These are phyloP conservation scores for Ammodytes dubius DNA, from an alignment of 2,113 vertebrate genomes.

Conservation along the genomic window DNA sequence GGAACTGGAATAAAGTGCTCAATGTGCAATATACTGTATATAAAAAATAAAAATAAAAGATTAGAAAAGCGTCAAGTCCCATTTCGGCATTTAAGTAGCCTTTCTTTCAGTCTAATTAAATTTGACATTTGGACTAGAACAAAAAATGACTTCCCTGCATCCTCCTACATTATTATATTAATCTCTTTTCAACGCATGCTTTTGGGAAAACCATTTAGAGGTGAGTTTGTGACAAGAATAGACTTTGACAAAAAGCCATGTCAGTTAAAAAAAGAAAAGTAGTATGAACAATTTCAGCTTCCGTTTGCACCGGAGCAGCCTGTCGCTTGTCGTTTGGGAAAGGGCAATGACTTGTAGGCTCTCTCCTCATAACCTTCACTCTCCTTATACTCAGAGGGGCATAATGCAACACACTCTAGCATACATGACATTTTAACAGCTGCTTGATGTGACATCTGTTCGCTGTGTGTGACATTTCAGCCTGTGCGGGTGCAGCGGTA, in stretches of 20 bases:
- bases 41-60: too few species aligned
- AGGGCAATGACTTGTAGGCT: slow-evolving; percentile 48
- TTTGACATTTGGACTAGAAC: not conserved
- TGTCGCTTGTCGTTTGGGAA: slow-evolving; percentile 28
- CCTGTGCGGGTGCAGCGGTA: slow-evolving; percentile 37
- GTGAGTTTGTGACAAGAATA: not conserved
- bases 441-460: slow-evolving; percentile 60
- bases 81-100: not conserved
- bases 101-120: not conserved
- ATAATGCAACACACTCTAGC: slow-evolving; percentile 31
- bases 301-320: slow-evolving; percentile 16
- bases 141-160: not conserved
- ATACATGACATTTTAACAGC: slow-evolving; percentile 62
- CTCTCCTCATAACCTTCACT: slow-evolving; percentile 49
- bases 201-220: not conserved
- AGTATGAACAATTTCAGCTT: not conserved
- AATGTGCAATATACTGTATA: too few species aligned
- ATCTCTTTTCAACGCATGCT: not conserved
- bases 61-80: not conserved
- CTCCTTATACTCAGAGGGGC: slow-evolving; percentile 27
- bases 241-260: slow-evolving; percentile 8
- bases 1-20: too few species aligned
- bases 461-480: slow-evolving; percentile 58
- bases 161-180: not conserved
- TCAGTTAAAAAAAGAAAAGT: not conserved